Base-by-base conservation (phyloP, 2,113 vertebrate species). In the Alaudala cheleensis region DNA sequence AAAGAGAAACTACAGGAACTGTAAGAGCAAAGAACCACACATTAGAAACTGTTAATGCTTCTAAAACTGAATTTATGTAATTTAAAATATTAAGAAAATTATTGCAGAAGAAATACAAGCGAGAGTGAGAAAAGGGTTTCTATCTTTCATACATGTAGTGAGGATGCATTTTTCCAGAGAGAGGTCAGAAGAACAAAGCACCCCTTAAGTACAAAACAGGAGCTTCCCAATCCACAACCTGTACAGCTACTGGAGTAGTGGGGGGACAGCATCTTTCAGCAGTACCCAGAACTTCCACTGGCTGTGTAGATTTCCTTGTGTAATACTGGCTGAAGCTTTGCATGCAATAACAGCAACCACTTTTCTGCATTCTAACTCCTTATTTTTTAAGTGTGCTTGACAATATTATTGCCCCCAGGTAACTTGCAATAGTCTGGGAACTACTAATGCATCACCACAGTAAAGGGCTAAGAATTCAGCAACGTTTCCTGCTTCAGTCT, bases 201-300 rank as follows among this genome's bases (percentile, higher is more conserved):
- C 8, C 20, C 6, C 22, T 50, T 53, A 24, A 64, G 17, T 0
- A 72, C 58, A 54, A 67, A 81, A 58, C 0, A 1, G 13, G 50
- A 78, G 23, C 15, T 54, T 60, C 44, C 40, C 54, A 37, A 49
- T 25, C 14, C 34, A 34, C 58, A 40, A 9, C 40, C 23, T 44
- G 25, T 31, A 51, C 0, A 76, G n/a, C 24, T 44, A 10, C 54
- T 12, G 33, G 34, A 79, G 28, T 7, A 72, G 24, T 12, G 4
- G 5, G 15, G 19, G 24, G 7, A 19, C 2, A 2, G 9, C 0
- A 0, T 40, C 50, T 42, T 64, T 45, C 50, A 72, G 39, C 58
- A 47, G 37, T 21, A 6, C 29, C 31, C 24, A 37, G 23, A 73
- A 66, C 31, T 29, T 56, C 11, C 47, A 64, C 40, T 47, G 40